Evolutionary conservation across 2,797 vertebrate genomes (phyloP), one percentile per base, ranked within the genome.

Genomic region (Rhinophrynus dorsalis): DNA sequence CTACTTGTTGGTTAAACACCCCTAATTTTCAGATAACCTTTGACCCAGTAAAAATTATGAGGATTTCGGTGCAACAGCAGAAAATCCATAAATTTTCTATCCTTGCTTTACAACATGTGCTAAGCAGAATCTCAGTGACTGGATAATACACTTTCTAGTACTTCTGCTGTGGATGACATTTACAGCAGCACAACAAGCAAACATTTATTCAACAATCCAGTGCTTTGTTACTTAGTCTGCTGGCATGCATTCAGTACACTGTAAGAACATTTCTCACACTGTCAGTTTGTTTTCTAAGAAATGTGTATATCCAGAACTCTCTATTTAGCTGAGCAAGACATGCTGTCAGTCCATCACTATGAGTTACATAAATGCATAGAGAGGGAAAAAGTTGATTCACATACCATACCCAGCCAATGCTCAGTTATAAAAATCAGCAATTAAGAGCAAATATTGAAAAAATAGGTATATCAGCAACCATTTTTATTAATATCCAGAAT

Each of bases 181-280:
- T 38, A 29, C 7, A 38, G 54, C 45, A 4, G 11, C n/a, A 20
- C 32, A 27, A 59, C 32, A 58, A 59, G 44, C 66, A 50, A 68
- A 50, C 32, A 50, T 68, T 68, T 59, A 68, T 51, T 48, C 66
- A 40, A 44, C 40, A 68, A 50, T 59, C 21, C 29, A 51, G 21
- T 32, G 18, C 52, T 58, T 57, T 48, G 27, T 57, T 47, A 56
- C 51, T 47, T 45, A 26, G 20, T 47, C 27, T 37, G 21, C 40
- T 40, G 55, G 42, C 45, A 30, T 37, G 44, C 17, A 59, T 59
- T 68, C 15, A 68, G 12, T 42, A 33, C 32, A 45, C 18, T 67
- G 42, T 24, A 58, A 21, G 58, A 67, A 67, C 15, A 67, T 48
- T 58, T 58, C 38, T 67, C 21, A 67, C 20, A 23, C 51, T 38